These are phyloP conservation scores for Exocentrus adspersus DNA, from an alignment of 2,888 invertebrate species.

Conservation along the genomic window DNA sequence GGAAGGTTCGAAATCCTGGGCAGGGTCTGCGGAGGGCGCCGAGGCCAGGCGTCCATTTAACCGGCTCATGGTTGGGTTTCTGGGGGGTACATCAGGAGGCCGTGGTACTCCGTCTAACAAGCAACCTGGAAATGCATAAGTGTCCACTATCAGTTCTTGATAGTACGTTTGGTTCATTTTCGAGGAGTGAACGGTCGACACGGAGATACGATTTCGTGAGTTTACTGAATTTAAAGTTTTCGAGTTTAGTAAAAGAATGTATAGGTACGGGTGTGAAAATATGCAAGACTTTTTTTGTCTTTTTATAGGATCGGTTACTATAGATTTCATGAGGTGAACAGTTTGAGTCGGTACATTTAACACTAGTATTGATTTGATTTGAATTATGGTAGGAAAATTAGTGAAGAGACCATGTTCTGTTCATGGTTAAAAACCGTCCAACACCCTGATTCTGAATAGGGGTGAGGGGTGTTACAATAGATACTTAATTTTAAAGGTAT, in stretches of 20 bases:
- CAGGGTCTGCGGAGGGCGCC: conserved; percentile 77
- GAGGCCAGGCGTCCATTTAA: conserved; percentile 88
- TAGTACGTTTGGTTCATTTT: not conserved
- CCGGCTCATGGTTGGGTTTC: conserved; percentile 91
- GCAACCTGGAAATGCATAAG: conserved; percentile 74
- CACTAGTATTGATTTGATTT: no score
- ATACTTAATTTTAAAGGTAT: no score
- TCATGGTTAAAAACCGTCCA: no score
- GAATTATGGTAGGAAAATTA: no score
- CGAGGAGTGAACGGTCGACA: conserved; percentile 26
- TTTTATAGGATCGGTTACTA: no score
- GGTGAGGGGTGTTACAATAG: no score
- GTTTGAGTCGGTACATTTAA: no score
- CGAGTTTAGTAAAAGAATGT: not conserved
- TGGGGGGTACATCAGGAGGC: conserved; percentile 89
- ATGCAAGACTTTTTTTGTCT: no score
- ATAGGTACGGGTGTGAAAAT: no score
- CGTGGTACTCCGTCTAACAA: conserved; percentile 81
- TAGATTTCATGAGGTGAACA: no score
- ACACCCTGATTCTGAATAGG: no score
- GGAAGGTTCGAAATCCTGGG: conserved; percentile 85
- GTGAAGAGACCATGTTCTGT: no score
- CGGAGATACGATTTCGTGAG: not conserved
- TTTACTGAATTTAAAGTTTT: not conserved
- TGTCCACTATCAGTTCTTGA: conserved; percentile 36